A percentile compares a stretch with the other conserved stretches of the same genome.
Conservation (phyloP, 2,888 invertebrate genomes). For the Pseudococcus jackbeardsleyi region DNA sequence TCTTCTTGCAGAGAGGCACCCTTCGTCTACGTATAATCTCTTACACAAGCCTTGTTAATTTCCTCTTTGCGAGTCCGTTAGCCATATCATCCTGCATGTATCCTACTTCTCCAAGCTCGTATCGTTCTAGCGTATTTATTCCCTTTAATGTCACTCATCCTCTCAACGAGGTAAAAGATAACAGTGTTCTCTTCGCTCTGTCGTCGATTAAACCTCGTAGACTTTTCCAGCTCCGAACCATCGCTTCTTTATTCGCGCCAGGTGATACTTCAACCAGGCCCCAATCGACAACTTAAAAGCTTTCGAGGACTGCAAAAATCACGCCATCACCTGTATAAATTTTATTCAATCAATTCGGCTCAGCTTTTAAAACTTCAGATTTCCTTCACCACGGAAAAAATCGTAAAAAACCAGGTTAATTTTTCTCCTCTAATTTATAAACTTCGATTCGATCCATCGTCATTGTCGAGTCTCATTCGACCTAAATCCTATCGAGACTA, state of each 20-base stretch:
- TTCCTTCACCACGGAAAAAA: background rate
- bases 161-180: background rate
- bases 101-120: background rate
- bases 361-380: background rate
- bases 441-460: background rate
- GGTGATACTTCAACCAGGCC: background rate
- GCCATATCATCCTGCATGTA: slow-evolving; percentile 25
- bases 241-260: background rate
- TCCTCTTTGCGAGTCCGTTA: slow-evolving; percentile 43
- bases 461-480: slow-evolving; percentile 1
- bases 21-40: slow-evolving; percentile 24
- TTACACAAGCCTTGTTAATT: slow-evolving; percentile 48
- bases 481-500: background rate
- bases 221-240: background rate
- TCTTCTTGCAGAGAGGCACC: background rate
- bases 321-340: background rate
- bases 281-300: background rate
- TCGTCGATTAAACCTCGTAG: background rate
- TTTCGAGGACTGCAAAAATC: slow-evolving; percentile 1
- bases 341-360: background rate
- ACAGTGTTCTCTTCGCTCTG: background rate
- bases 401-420: background rate
- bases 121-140: background rate
- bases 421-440: slow-evolving; percentile 19
- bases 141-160: slow-evolving; percentile 32